phyloP scores from a whole-genome alignment of 2,113 vertebrate species.

The Riparia riparia region DNA sequence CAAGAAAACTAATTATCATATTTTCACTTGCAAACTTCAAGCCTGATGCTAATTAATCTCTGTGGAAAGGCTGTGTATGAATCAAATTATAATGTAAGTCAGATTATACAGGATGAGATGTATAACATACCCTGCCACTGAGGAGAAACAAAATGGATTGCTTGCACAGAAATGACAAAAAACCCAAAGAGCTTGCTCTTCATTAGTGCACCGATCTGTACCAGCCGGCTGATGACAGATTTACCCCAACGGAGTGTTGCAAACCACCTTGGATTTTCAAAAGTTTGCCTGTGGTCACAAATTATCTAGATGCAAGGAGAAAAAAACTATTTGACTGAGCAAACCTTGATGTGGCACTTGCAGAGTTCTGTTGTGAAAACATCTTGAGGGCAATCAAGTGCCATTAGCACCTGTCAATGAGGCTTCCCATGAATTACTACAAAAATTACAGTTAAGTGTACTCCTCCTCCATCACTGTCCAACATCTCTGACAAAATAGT shows the following conservation, averaged over 20 bases:
- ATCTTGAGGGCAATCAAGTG: constrained; percentile 81
- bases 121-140: constrained; percentile 4
- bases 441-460: constrained; percentile 75
- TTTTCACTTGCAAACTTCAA: constrained; percentile 72
- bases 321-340: constrained; percentile 78
- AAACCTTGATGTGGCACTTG: constrained; percentile 77
- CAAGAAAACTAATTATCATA: constrained; percentile 63
- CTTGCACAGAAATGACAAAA: constrained; percentile 19
- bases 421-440: constrained; percentile 78
- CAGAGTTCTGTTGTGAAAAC: constrained; percentile 83
- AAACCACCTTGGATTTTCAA: constrained; percentile 85
- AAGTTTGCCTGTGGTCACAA: constrained; percentile 82
- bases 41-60: constrained; percentile 70
- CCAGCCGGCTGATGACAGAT: constrained; percentile 79
- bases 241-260: constrained; percentile 75
- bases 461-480: constrained; percentile 80
- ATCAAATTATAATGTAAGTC: constrained; percentile 63
- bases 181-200: constrained; percentile 64
- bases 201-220: constrained; percentile 78
- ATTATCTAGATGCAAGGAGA: constrained; percentile 83
- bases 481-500: constrained; percentile 80
- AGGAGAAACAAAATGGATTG: constrained; percentile 55
- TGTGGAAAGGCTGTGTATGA: constrained; percentile 58
- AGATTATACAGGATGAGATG: constrained; percentile 64
- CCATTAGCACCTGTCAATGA: constrained; percentile 85